Evolutionary conservation across 1,140 invertebrate species (phyloP).

Genomic region (Ctenoplectra terminalis): DNA sequence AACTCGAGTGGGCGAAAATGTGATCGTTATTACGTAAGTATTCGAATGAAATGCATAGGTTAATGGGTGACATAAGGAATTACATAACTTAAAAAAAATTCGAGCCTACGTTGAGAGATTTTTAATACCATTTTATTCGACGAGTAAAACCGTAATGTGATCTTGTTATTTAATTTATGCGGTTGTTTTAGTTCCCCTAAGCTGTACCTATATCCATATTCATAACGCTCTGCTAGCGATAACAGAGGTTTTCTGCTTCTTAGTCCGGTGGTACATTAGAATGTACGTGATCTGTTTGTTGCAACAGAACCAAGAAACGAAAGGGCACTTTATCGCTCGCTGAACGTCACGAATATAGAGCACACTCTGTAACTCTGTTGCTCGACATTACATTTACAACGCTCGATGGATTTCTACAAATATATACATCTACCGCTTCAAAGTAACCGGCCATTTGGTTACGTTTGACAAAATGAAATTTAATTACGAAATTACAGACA

Average conservation of each 20-base stretch:
- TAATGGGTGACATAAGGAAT: too few relatives aligned
- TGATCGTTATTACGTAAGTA: not conserved
- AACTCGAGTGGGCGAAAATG: not conserved
- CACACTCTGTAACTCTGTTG: not conserved
- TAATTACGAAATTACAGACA: too few relatives aligned
- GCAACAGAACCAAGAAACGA: not conserved
- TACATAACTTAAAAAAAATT: too few relatives aligned
- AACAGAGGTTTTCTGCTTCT: constrained; percentile 15
- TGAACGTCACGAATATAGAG: constrained; percentile 8
- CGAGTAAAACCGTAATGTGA: not conserved
- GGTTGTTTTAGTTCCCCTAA: not conserved
- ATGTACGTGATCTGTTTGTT: constrained; percentile 38
- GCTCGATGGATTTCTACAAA: not conserved
- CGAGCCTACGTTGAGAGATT: too few relatives aligned
- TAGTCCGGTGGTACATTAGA: not conserved
- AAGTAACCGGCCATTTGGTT: not conserved
- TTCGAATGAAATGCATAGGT: not conserved
- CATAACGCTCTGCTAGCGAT: constrained; percentile 7
- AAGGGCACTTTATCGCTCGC: constrained; percentile 10
- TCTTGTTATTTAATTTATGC: not conserved
- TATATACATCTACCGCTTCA: too few relatives aligned
- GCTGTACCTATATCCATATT: constrained; percentile 1
- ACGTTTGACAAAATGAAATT: too few relatives aligned
- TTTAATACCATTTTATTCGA: not conserved
- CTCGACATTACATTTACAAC: not conserved